phyloP scores from a whole-genome alignment of 2,888 invertebrate species.

The Drosophila birchii region DNA sequence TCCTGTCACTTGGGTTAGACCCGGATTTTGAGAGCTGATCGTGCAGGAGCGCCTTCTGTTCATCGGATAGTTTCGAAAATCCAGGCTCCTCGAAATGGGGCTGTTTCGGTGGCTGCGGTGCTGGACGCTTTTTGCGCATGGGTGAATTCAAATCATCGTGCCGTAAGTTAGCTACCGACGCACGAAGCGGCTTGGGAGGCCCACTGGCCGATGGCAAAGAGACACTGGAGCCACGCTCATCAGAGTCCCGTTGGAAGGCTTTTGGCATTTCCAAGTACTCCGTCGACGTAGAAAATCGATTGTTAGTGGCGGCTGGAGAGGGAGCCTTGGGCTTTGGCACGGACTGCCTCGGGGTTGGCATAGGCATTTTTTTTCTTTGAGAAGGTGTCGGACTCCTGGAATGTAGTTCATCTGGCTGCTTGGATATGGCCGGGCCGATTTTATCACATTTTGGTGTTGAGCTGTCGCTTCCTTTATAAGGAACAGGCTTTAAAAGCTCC shows the following conservation, averaged over 20 bases:
- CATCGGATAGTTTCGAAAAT: conserved; percentile 21
- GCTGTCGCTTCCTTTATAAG: conserved; percentile 69
- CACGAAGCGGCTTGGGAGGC: conserved; percentile 20
- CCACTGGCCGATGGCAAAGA: conserved; percentile 19
- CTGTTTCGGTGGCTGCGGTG: conserved; percentile 19
- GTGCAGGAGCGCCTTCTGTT: conserved; percentile 24
- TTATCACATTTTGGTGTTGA: conserved; percentile 8
- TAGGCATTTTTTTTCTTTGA: conserved; percentile 23
- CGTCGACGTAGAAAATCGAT: conserved; percentile 7
- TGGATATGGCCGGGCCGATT: conserved; percentile 12
- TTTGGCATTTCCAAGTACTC: conserved; percentile 13
- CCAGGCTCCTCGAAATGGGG: conserved; percentile 18
- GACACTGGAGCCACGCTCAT: conserved; percentile 23
- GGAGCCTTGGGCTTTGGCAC: conserved; percentile 13
- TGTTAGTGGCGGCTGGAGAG: neutral
- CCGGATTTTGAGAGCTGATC: conserved; percentile 2
- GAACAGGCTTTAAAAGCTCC: conserved; percentile 46
- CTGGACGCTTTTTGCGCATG: conserved; percentile 24
- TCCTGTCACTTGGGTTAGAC: conserved; percentile 5
- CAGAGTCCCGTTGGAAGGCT: conserved; percentile 14
- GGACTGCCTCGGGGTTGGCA: conserved; percentile 23
- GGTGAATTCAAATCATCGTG: conserved; percentile 15
- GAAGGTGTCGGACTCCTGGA: conserved; percentile 19
- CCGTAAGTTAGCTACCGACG: neutral
- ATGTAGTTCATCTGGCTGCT: conserved; percentile 21